phyloP scores from a whole-genome alignment of 2,797 vertebrate genomes.

The Crotalus adamanteus region DNA sequence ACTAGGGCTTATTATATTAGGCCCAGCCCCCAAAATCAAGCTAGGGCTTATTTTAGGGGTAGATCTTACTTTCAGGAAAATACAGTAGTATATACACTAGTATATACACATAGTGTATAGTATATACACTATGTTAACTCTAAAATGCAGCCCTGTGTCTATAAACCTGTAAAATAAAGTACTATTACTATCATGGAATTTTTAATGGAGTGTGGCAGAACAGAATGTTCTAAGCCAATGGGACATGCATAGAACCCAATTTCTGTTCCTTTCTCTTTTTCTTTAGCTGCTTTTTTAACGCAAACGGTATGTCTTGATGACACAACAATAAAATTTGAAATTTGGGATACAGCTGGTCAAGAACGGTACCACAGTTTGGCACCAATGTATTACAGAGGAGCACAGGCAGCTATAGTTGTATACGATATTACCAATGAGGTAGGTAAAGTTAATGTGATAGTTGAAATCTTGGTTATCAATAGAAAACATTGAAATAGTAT shows the following conservation, averaged over 20 bases:
- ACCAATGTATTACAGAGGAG: conserved; percentile 99
- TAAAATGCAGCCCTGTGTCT: neutral
- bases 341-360: conserved; percentile 99
- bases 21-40: no score
- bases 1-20: no score
- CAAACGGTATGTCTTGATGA: conserved; percentile 98
- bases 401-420: conserved; percentile 98
- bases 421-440: conserved; percentile 99
- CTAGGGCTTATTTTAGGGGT: no score
- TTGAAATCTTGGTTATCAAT: neutral
- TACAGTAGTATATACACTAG: no score
- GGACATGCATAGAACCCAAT: neutral
- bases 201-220: neutral
- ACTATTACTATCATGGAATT: neutral
- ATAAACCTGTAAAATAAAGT: neutral
- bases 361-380: conserved; percentile 98
- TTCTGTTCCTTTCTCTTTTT: conserved; percentile 57
- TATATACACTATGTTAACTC: neutral
- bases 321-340: conserved; percentile 99
- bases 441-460: conserved; percentile 57
- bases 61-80: no score
- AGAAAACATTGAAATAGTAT: neutral
- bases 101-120: no score
- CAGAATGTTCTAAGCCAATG: neutral
- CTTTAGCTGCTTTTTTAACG: conserved; percentile 97